Percentiles rank a stretch among this genome's conserved stretches.
Evolutionary conservation across 2,888 invertebrate species (phyloP).

Genomic region (Ophion ellenae): DNA sequence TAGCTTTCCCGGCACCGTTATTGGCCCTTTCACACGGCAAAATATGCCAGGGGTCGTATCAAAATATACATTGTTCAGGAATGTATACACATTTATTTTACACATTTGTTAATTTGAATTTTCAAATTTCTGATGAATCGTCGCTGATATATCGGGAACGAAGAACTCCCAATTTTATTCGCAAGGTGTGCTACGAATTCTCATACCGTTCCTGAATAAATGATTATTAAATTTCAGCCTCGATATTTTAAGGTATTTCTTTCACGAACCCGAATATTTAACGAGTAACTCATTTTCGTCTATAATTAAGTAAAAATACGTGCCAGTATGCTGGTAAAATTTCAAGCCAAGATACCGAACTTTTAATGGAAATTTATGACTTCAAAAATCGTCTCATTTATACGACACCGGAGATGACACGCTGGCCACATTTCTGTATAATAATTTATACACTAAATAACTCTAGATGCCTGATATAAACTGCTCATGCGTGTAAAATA

Average conservation of each 20-base stretch:
- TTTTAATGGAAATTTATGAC: no score
- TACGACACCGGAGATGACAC: no score
- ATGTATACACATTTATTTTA: background rate
- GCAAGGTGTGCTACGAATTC: background rate
- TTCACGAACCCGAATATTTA: no score
- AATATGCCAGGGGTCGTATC: background rate
- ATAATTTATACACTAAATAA: no score
- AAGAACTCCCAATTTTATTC: background rate
- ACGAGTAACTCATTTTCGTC: no score
- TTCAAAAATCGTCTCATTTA: no score
- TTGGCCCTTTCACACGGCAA: background rate
- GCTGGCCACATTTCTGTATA: no score
- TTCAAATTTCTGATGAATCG: background rate
- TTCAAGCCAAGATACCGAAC: no score
- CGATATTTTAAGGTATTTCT: background rate
- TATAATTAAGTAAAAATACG: no score
- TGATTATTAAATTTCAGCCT: background rate
- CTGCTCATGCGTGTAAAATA: no score
- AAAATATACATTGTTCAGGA: background rate
- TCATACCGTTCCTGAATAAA: background rate
- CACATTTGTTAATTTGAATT: background rate
- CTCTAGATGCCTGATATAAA: no score
- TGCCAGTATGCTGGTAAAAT: no score
- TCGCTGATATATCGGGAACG: background rate
- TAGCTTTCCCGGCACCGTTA: constrained; percentile 1